A percentile compares a stretch with the other conserved stretches of the same genome.
Conservation (phyloP, 2,888 invertebrate species). For the Drosophila rellima region DNA sequence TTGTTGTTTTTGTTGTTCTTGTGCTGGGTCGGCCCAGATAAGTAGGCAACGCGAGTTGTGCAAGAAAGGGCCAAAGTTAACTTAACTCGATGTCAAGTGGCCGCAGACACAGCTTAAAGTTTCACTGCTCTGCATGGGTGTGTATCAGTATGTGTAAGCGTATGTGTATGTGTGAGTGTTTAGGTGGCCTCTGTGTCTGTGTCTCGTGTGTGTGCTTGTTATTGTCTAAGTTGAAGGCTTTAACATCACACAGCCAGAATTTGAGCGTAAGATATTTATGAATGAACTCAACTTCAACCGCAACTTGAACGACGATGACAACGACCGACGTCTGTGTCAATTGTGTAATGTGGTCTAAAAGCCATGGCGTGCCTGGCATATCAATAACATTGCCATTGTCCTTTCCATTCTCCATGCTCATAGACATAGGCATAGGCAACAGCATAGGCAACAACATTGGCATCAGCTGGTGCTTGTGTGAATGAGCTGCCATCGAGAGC, state of each 20-base stretch:
- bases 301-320: background rate
- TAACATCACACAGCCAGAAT: constrained; percentile 33
- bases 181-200: constrained; percentile 17
- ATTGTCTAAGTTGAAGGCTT: constrained; percentile 56
- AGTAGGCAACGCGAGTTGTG: constrained; percentile 68
- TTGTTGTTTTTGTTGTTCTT: constrained; percentile 21
- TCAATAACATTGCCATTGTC: constrained; percentile 47
- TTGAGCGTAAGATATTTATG: constrained; percentile 68
- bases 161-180: constrained; percentile 6
- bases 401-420: constrained; percentile 18
- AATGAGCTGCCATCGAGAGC: constrained; percentile 47
- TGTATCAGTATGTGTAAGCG: constrained; percentile 9
- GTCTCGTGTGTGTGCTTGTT: constrained; percentile 34
- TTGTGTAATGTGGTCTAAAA: constrained; percentile 43
- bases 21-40: constrained; percentile 56
- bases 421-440: constrained; percentile 9
- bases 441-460: constrained; percentile 19
- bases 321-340: constrained; percentile 21
- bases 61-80: constrained; percentile 54
- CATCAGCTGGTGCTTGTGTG: constrained; percentile 51
- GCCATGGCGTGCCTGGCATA: constrained; percentile 63
- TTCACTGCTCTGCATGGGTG: constrained; percentile 7
- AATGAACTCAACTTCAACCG: constrained; percentile 57
- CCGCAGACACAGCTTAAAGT: constrained; percentile 55
- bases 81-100: constrained; percentile 55